A percentile compares a stretch with the other conserved stretches of the same genome.
Evolutionary conservation across 2,888 invertebrate genomes (phyloP).

Genomic region (Octodonta nipae): DNA sequence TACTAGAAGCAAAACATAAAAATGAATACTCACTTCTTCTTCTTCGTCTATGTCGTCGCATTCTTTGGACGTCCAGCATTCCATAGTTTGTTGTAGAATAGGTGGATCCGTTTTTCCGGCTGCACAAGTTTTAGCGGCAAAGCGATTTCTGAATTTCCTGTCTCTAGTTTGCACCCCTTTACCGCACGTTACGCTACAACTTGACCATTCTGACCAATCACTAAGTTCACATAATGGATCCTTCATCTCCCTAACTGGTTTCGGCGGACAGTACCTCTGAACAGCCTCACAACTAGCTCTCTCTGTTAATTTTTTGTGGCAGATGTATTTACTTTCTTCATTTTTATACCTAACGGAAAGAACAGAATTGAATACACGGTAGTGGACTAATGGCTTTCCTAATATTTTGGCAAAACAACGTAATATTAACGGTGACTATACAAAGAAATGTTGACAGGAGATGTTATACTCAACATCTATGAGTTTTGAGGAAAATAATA

Average conservation of each 20-base stretch:
- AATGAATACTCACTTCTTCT: constrained; percentile 13
- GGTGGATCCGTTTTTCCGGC: constrained; percentile 34
- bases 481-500: too few species aligned
- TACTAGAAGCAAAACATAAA: too few species aligned
- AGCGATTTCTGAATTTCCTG: constrained; percentile 48
- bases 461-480: too few species aligned
- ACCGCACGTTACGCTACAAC: constrained; percentile 62
- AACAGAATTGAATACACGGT: background rate
- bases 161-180: constrained; percentile 56
- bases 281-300: constrained; percentile 40
- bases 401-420: too few species aligned
- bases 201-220: constrained; percentile 65
- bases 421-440: too few species aligned
- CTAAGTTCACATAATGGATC: constrained; percentile 54
- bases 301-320: constrained; percentile 47
- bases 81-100: constrained; percentile 37
- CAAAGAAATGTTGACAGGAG: too few species aligned
- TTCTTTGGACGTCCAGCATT: constrained; percentile 33
- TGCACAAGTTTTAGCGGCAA: constrained; percentile 51
- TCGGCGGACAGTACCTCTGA: constrained; percentile 28
- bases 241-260: constrained; percentile 30
- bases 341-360: constrained; percentile 28
- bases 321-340: constrained; percentile 43
- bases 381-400: too few species aligned
- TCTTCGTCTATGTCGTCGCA: constrained; percentile 28